phyloP scores from a whole-genome alignment of 2,113 vertebrate genomes.

The Tiliqua scincoides region DNA sequence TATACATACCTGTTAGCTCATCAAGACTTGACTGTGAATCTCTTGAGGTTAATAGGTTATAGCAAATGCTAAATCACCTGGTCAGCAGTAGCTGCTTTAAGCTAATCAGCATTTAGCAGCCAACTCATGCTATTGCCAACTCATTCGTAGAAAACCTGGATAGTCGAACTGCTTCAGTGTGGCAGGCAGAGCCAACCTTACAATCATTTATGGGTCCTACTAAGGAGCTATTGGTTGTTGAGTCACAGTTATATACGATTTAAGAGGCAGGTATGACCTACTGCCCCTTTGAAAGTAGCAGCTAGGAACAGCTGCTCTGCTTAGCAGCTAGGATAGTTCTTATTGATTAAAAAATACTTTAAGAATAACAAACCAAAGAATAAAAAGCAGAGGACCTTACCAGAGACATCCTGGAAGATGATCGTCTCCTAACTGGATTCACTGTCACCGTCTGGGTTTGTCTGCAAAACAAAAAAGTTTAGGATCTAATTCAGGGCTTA shows the following conservation, averaged over 20 bases:
- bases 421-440: slow-evolving; percentile 89
- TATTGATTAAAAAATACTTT: too few relatives aligned
- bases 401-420: slow-evolving; percentile 92
- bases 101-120: not conserved
- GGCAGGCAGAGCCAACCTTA: not conserved
- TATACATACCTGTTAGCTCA: not conserved
- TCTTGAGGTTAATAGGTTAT: not conserved
- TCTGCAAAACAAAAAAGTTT: slow-evolving; percentile 72
- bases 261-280: not conserved
- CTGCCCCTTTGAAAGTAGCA: not conserved
- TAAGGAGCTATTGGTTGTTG: not conserved
- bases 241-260: not conserved
- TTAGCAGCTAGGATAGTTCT: too few relatives aligned
- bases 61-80: not conserved
- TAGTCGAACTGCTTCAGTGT: not conserved
- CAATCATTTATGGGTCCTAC: not conserved
- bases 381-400: slow-evolving; percentile 74
- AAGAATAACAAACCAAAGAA: too few relatives aligned
- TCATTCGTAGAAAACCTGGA: not conserved
- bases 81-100: not conserved
- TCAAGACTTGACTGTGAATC: not conserved
- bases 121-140: not conserved
- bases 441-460: slow-evolving; percentile 86
- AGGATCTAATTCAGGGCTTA: not conserved
- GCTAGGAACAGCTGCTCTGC: not conserved